Evolutionary conservation across 2,888 invertebrate species (phyloP), one percentile per base, ranked within the genome.

Genomic region (Schizaphis graminum): DNA sequence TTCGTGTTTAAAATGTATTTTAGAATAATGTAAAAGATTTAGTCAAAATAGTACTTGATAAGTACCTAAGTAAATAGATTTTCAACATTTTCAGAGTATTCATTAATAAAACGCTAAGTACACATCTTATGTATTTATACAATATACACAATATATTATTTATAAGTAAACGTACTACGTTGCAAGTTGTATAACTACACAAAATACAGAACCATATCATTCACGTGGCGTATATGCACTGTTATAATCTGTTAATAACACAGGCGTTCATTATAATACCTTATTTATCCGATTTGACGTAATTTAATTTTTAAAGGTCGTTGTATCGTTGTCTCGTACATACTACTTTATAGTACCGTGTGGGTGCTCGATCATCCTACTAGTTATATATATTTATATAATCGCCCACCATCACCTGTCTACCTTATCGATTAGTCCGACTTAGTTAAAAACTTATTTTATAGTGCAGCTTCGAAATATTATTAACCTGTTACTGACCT

Each of bases 401-500:
- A 57, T 89, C 89, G 89, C 89, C 56, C 89, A 89, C 89, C 57
- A 57, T 26, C 26, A 28, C 16, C 56, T 11, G 88, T 47, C 86
- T 49, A 47, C 47, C 47, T 67, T 35, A 41, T 67, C 91, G 47
- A 67, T 35, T 84, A 61, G 41, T 84, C n/a, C 67, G 86, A 35
- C 21, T 77, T 77, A 35, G 77, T 77, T 77, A 35, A 77, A 77
- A 77, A 77, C 77, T 77, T 41, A 2, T 77, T 35, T 77, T 35
- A 35, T 21, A 35, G 7, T 7, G 8, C 35, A 35, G 35, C 77
- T 77, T 77, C 21, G 77, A 35, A 77, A 21, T 35, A 21, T 77
- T 10, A 28, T 47, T 86, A 11, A 86, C 26, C n/a, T 35, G 49
- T 49, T 87, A 94, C 96, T 96, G 96, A 98, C 98, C 97, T 97